A percentile compares a stretch with the other conserved stretches of the same genome.
phyloP scores from a whole-genome alignment of 2,888 invertebrate species.

The Microctonus aethiopoides region DNA sequence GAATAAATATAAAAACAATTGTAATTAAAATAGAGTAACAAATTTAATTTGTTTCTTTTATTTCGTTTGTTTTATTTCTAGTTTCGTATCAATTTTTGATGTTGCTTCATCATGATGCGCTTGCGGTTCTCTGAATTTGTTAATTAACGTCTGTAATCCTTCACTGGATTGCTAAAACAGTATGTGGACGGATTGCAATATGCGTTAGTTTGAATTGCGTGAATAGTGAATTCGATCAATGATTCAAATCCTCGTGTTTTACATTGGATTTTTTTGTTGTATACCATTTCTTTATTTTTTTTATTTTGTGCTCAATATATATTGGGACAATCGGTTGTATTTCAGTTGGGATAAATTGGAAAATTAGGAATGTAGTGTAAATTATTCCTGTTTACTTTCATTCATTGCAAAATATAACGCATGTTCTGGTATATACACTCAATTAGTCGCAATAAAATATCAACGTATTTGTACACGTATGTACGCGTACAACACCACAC shows the following conservation, averaged over 20 bases:
- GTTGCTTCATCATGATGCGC: background rate
- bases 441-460: background rate
- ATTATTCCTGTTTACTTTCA: conserved; percentile 8
- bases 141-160: conserved; percentile 17
- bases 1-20: background rate
- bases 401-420: background rate
- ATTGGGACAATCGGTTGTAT: background rate
- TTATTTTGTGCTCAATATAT: too few relatives aligned
- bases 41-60: background rate
- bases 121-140: conserved; percentile 12
- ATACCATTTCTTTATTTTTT: too few relatives aligned
- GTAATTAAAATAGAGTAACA: background rate
- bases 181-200: background rate
- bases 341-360: background rate
- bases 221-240: background rate
- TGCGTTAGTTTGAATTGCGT: background rate
- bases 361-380: background rate
- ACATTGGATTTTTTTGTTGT: background rate
- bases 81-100: background rate
- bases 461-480: background rate
- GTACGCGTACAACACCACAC: background rate
- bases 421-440: background rate
- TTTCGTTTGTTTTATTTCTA: background rate
- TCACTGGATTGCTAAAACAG: background rate
- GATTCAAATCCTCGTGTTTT: background rate